Base-by-base conservation (phyloP, 1,140 invertebrate species). In the Drepana arcuata region DNA sequence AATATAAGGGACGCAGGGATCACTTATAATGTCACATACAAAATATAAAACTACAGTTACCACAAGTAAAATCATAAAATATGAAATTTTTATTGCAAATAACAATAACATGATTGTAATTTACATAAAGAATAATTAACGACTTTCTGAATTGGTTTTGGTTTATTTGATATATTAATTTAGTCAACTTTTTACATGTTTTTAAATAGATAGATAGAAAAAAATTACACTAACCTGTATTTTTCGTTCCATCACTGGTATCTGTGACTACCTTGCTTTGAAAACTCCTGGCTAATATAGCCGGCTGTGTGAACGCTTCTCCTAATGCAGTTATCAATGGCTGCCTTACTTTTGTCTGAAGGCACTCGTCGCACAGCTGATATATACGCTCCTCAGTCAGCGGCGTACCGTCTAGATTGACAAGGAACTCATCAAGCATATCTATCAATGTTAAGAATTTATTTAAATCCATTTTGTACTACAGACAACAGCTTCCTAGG, bases 261-360 rank as follows among this genome's bases (percentile, higher is more conserved):
- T 53, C 50, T 25, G 53, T 47, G 15, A 48, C 41, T 2, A 56
- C 64, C 75, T 86, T 87, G 15, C 75, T 79, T 35, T 84, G 85
- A 55, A 89, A 83, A 69, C 85, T 86, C 50, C 85, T 85, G 1
- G 86, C 82, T 30, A 89, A 55, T 25, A 86, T 85, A 11, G 81
- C 71, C 1, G 86, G 86, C 13, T 80, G 69, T 15, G 68, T 75
- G 39, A 84, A 83, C 0, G 70, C 78, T 46, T 80, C 68, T 0
- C 73, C 72, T 6, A 84, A 31, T 2, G 74, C 72, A 12, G 64
- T 54, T 25, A 73, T 68, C n/a, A 84, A 43, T 1, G 67, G 51
- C 16, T 74, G 48, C 0, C 68, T 59, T 14, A 58, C 47, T 46
- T 72, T 63, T 6, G 52, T 71, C 47, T 70, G 52, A 32, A 79